Percentiles rank a stretch among this genome's conserved stretches.
Conservation (phyloP, 1,140 invertebrate genomes). For the Phenacoccus solenopsis region DNA sequence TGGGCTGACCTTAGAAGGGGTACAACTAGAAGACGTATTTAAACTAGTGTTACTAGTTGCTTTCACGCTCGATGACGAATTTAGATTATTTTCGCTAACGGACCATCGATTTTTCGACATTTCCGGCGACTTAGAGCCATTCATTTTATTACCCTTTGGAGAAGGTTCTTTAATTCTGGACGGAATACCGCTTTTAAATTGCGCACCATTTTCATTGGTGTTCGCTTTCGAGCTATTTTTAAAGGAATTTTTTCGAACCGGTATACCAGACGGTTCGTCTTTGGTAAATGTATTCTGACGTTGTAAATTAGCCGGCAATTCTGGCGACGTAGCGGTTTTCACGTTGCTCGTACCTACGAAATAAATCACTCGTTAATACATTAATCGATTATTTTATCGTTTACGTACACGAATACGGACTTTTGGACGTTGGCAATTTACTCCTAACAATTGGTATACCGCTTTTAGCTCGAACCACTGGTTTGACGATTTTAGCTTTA, state of each 20-base stretch:
- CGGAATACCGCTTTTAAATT: slow-evolving; percentile 6
- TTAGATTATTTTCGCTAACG: slow-evolving; percentile 9
- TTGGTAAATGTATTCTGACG: slow-evolving; percentile 8
- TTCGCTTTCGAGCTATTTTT: not conserved
- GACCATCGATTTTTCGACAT: slow-evolving; percentile 7
- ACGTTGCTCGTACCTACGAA: not conserved
- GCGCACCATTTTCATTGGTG: not conserved
- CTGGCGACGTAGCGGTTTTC: not conserved
- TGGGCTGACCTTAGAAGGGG: not conserved
- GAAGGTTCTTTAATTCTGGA: slow-evolving; percentile 7
- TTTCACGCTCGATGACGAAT: not conserved
- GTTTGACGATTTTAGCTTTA: not conserved
- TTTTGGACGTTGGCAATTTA: slow-evolving; percentile 4
- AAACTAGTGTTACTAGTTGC: not conserved
- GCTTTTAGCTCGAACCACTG: not conserved
- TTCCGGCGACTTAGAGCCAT: not conserved
- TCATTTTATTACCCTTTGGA: not conserved
- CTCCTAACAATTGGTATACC: not conserved
- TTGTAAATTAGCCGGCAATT: not conserved
- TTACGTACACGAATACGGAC: not conserved
- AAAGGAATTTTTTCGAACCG: slow-evolving; percentile 1
- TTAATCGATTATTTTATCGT: too few species aligned
- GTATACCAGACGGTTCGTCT: not conserved
- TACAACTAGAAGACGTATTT: not conserved
- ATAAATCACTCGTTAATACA: too few species aligned